Percentiles rank a stretch among this genome's conserved stretches.
Conservation (phyloP, 1,140 invertebrate species). For the Idris sp. region DNA sequence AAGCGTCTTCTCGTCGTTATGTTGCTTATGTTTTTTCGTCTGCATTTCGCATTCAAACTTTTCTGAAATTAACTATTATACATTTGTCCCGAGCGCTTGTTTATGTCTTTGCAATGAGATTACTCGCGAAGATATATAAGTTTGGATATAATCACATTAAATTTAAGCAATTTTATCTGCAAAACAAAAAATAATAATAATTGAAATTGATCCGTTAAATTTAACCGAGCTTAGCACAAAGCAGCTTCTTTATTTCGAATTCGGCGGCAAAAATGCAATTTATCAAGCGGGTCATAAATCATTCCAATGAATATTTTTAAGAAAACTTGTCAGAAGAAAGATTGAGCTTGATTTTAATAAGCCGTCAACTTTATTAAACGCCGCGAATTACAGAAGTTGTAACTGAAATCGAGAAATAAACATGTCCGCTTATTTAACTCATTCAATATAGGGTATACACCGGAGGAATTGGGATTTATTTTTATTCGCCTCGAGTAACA, state of each 20-base stretch:
- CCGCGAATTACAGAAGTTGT: no score
- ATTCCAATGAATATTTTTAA: conserved; percentile 44
- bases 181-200: no score
- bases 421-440: no score
- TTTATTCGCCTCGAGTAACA: conserved; percentile 1
- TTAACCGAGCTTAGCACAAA: conserved; percentile 30
- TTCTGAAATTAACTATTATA: no score
- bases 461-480: conserved; percentile 1
- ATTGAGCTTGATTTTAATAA: conserved; percentile 27
- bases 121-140: no score
- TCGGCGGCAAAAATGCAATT: conserved; percentile 37
- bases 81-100: conserved; percentile 2
- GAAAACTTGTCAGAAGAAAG: conserved; percentile 7
- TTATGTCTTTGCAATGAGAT: no score
- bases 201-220: conserved; percentile 42
- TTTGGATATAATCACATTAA: no score
- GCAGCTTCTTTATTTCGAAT: conserved; percentile 42
- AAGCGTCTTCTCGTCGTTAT: conserved; percentile 4
- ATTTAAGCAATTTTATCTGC: no score
- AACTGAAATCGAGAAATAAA: no score
- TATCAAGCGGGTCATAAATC: conserved; percentile 30
- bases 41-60: no score
- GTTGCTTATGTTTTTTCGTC: conserved; percentile 1
- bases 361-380: conserved; percentile 17
- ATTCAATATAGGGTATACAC: no score